These are phyloP conservation scores for Falco columbarius DNA, from an alignment of 2,797 vertebrate species.

Conservation along the genomic window DNA sequence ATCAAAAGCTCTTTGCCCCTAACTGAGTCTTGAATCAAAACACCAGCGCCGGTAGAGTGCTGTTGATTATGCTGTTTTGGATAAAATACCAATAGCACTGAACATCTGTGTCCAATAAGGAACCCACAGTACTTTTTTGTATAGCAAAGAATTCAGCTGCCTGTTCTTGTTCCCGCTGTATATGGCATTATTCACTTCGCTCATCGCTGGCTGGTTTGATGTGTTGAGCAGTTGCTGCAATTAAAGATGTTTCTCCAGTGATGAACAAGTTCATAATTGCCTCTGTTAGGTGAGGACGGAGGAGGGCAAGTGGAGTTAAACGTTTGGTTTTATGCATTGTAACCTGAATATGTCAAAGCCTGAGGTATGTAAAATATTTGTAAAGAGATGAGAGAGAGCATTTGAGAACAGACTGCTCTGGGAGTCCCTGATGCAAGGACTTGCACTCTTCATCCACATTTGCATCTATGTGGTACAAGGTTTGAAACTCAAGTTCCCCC, in stretches of 20 bases:
- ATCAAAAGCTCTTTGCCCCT: neutral
- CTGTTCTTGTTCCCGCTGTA: neutral
- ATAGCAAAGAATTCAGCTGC: neutral
- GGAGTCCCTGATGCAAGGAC: neutral
- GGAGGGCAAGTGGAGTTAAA: neutral
- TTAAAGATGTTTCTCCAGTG: neutral
- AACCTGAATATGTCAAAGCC: neutral
- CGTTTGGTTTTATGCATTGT: neutral
- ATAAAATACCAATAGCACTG: neutral
- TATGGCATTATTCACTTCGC: neutral
- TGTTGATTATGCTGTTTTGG: neutral
- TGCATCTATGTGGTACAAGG: neutral
- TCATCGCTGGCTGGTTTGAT: neutral
- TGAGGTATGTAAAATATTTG: neutral
- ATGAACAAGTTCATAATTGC: neutral
- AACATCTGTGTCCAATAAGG: neutral
- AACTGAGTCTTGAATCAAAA: neutral
- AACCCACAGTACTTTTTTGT: neutral
- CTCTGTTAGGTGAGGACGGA: rapidly evolving
- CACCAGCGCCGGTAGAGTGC: rapidly evolving
- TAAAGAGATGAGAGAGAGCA: neutral
- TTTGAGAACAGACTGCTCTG: neutral
- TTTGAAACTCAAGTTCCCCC: neutral
- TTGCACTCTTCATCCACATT: neutral
- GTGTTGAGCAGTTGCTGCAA: neutral